Evolutionary conservation across 2,888 invertebrate species (phyloP).

Genomic region (Shargacucullia verbasci): DNA sequence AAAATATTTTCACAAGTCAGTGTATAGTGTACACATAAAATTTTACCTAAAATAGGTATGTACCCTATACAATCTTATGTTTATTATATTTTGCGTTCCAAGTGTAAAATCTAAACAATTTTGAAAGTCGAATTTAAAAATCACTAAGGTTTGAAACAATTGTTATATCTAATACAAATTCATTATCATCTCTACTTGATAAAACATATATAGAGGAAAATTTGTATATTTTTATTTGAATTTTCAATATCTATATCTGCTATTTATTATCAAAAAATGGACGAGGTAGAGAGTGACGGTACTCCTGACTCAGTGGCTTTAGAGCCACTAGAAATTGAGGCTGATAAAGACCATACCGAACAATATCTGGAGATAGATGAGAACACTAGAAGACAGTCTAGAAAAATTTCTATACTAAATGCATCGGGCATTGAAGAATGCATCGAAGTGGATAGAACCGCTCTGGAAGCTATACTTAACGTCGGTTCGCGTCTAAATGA

Average conservation of each 20-base stretch:
- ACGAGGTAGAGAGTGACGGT: conserved; percentile 19
- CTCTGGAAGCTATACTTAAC: conserved; percentile 81
- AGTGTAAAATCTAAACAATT: neutral
- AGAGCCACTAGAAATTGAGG: neutral
- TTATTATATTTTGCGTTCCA: too few species aligned
- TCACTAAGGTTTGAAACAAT: conserved; percentile 35
- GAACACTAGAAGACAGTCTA: conserved; percentile 52
- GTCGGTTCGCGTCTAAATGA: conserved; percentile 76
- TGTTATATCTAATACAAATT: conserved; percentile 1
- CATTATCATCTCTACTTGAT: neutral
- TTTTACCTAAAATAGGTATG: too few species aligned
- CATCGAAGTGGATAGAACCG: conserved; percentile 77
- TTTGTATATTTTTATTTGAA: too few species aligned
- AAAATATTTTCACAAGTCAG: too few species aligned
- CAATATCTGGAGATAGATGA: conserved; percentile 62
- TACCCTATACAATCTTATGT: too few species aligned
- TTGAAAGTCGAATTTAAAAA: conserved; percentile 36
- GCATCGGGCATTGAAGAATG: conserved; percentile 42
- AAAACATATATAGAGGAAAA: too few species aligned
- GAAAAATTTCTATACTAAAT: neutral
- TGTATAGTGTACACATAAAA: too few species aligned
- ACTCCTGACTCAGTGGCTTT: neutral
- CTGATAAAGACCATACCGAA: neutral
- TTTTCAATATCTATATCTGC: too few species aligned
- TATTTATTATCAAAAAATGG: conserved; percentile 9